phyloP scores from a whole-genome alignment of 2,797 vertebrate genomes.

The Sarcoramphus papa region DNA sequence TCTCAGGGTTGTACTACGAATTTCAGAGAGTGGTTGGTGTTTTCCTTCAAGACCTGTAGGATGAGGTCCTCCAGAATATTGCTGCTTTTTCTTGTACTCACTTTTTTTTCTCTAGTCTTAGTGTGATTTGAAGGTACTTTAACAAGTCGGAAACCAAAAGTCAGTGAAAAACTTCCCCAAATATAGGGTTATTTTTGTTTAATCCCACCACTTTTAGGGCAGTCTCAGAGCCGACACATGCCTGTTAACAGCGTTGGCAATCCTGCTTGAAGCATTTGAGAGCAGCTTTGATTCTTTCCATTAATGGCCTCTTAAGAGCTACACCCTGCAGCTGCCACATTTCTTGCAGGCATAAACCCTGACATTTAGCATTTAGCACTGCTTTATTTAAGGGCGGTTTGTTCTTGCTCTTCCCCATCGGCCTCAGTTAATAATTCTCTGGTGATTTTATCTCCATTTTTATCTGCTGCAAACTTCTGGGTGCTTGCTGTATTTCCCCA shows the following conservation, averaged over 20 bases:
- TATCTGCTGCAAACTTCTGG: background rate
- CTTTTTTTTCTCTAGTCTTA: background rate
- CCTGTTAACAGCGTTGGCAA: background rate
- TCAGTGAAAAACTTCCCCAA: background rate
- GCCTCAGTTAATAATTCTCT: background rate
- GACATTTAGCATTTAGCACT: background rate
- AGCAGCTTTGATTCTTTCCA: slow-evolving; percentile 23
- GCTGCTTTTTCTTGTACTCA: background rate
- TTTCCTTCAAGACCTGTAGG: background rate
- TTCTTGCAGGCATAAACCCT: slow-evolving; percentile 1
- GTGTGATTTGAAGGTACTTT: background rate
- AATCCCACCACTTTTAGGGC: background rate
- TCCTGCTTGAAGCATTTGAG: background rate
- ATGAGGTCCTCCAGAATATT: background rate
- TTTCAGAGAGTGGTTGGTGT: background rate
- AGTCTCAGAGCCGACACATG: background rate
- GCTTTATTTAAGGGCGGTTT: background rate
- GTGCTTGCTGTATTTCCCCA: background rate
- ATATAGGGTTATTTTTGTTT: background rate
- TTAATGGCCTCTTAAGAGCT: background rate
- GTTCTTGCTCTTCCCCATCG: background rate
- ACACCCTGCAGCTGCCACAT: background rate
- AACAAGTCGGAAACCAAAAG: background rate
- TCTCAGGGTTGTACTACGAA: background rate
- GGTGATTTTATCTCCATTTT: slow-evolving; percentile 14